Percentiles rank a stretch among this genome's conserved stretches.
phyloP scores from a whole-genome alignment of 1,140 invertebrate species.

The Telenomus remus region DNA sequence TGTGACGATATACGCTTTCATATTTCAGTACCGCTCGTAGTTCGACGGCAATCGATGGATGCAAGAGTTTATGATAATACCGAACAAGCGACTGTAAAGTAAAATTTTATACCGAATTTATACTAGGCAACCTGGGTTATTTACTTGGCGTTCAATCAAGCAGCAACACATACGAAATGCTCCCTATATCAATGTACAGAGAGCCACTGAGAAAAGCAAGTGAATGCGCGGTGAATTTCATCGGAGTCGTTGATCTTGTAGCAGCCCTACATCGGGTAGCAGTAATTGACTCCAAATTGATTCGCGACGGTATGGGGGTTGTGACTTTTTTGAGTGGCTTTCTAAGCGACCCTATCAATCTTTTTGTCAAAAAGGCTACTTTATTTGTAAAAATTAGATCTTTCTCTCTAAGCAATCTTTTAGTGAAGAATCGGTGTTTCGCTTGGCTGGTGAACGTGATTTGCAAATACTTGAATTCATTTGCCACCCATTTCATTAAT shows the following conservation, averaged over 20 bases:
- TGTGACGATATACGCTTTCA: no score
- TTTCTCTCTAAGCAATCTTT: neutral
- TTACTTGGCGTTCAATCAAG: no score
- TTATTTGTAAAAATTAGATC: slow-evolving; percentile 11
- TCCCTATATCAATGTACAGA: no score
- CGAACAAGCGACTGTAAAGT: no score
- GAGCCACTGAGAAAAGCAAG: neutral
- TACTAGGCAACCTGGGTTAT: no score
- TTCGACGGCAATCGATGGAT: no score
- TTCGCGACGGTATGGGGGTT: neutral
- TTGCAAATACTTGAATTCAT: slow-evolving; percentile 35
- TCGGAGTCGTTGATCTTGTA: neutral
- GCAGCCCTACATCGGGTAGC: neutral
- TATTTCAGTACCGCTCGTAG: no score
- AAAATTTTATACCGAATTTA: no score
- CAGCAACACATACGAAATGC: no score
- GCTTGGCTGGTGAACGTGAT: neutral
- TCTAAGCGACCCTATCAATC: slow-evolving; percentile 19
- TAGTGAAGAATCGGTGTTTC: slow-evolving; percentile 1
- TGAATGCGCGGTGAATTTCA: slow-evolving; percentile 4
- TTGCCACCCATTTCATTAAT: slow-evolving; percentile 50
- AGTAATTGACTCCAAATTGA: slow-evolving; percentile 21
- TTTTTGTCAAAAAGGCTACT: slow-evolving; percentile 14
- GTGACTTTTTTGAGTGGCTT: slow-evolving; percentile 8
- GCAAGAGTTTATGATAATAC: neutral